phyloP scores from a whole-genome alignment of 2,113 vertebrate species.

The Hypocryptadius cinnamomeus region DNA sequence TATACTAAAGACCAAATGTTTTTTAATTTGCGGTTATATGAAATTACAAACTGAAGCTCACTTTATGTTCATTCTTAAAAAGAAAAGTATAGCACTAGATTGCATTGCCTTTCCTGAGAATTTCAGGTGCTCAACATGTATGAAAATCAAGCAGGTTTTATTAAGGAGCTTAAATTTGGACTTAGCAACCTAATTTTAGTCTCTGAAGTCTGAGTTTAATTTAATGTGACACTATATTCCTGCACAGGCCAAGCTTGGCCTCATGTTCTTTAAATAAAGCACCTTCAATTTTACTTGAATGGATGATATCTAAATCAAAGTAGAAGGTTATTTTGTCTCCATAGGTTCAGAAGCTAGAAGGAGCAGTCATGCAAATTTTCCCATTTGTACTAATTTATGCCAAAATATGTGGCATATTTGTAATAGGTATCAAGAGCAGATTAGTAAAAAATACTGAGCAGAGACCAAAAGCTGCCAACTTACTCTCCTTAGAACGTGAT shows the following conservation, averaged over 20 bases:
- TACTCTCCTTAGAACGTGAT: not conserved
- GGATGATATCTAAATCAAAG: constrained; percentile 40
- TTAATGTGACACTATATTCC: constrained; percentile 42
- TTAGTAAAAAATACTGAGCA: not conserved
- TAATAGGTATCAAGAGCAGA: not conserved
- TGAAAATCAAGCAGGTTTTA: constrained; percentile 26
- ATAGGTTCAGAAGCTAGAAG: not conserved
- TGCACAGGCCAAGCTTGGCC: constrained; percentile 28
- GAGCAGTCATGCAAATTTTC: not conserved
- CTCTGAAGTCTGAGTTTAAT: constrained; percentile 45
- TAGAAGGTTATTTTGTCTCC: constrained; percentile 19
- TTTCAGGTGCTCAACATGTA: not conserved
- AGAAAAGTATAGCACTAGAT: not conserved
- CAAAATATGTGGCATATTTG: not conserved
- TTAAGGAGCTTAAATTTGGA: constrained; percentile 35
- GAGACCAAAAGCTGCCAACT: not conserved
- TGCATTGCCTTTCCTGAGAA: not conserved
- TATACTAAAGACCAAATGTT: not conserved
- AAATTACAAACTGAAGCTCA: not conserved
- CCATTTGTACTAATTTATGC: not conserved
- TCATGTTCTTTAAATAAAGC: constrained; percentile 55
- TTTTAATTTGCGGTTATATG: not conserved
- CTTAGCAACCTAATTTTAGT: constrained; percentile 46
- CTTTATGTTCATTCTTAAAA: not conserved
- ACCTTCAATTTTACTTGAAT: constrained; percentile 46